phyloP scores from a whole-genome alignment of 2,797 vertebrate genomes.

The Pantherophis alleghaniensis region DNA sequence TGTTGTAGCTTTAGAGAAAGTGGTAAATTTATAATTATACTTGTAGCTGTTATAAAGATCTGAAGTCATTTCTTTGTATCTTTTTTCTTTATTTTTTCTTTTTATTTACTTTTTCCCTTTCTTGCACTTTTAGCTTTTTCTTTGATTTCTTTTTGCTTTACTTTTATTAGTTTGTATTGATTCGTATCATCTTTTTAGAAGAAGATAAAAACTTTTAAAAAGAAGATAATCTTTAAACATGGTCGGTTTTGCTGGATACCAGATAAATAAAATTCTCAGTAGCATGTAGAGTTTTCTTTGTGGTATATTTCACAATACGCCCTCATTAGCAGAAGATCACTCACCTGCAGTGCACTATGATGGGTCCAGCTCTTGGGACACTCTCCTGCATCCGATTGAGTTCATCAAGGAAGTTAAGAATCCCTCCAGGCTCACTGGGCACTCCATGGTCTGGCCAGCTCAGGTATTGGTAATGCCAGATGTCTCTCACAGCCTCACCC shows the following conservation, averaged over 20 bases:
- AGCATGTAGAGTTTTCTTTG: neutral
- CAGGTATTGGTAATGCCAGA: conserved; percentile 95
- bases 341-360: conserved; percentile 96
- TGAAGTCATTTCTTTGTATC: neutral
- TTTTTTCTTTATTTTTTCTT: neutral
- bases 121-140: neutral
- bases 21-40: neutral
- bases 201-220: neutral
- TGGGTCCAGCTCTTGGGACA: conserved; percentile 78
- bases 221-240: neutral
- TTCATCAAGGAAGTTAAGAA: conserved; percentile 91
- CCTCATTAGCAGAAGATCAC: conserved; percentile 9
- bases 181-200: neutral
- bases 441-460: conserved; percentile 98
- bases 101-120: neutral
- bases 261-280: neutral
- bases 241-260: neutral
- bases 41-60: neutral
- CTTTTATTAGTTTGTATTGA: neutral
- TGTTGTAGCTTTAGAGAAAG: neutral
- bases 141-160: neutral
- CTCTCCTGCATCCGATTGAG: conserved; percentile 85
- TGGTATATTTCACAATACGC: neutral
- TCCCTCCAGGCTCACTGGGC: conserved; percentile 85
- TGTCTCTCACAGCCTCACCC: conserved; percentile 62